These are phyloP conservation scores for Drosophila repletoides DNA, from an alignment of 1,140 invertebrate species.

Conservation along the genomic window DNA sequence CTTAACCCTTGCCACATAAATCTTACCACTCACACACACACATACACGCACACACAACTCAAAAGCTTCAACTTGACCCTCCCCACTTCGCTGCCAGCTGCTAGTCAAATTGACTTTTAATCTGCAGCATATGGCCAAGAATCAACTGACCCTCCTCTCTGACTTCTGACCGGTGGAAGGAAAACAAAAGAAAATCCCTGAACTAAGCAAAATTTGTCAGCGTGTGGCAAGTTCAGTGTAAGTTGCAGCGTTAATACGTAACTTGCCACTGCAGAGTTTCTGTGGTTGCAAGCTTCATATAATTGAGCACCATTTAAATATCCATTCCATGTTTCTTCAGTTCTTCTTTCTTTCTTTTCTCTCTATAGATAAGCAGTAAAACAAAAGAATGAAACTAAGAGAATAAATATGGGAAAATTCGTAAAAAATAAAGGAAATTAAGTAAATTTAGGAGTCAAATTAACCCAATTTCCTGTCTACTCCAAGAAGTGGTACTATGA, in stretches of 20 bases:
- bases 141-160: conserved; percentile 53
- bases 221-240: background rate
- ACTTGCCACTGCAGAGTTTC: background rate
- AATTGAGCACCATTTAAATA: conserved; percentile 16
- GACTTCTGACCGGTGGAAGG: background rate
- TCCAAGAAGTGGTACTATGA: too few species aligned
- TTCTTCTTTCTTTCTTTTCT: background rate
- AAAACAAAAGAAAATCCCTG: background rate
- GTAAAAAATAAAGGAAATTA: too few species aligned
- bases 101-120: conserved; percentile 76
- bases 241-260: conserved; percentile 8
- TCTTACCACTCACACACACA: conserved; percentile 32
- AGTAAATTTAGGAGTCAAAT: too few species aligned
- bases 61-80: conserved; percentile 22
- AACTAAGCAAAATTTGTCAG: conserved; percentile 4
- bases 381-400: too few species aligned
- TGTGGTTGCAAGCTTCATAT: background rate
- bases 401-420: too few species aligned
- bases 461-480: too few species aligned
- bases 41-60: conserved; percentile 11
- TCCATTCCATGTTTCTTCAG: too few species aligned
- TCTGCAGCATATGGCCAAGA: conserved; percentile 66
- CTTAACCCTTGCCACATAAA: conserved; percentile 58
- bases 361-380: too few species aligned
- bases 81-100: conserved; percentile 31